These are phyloP conservation scores for Oscarella lobularis DNA, from an alignment of 37 sponge, comb jelly and placozoan species.

Conservation along the genomic window DNA sequence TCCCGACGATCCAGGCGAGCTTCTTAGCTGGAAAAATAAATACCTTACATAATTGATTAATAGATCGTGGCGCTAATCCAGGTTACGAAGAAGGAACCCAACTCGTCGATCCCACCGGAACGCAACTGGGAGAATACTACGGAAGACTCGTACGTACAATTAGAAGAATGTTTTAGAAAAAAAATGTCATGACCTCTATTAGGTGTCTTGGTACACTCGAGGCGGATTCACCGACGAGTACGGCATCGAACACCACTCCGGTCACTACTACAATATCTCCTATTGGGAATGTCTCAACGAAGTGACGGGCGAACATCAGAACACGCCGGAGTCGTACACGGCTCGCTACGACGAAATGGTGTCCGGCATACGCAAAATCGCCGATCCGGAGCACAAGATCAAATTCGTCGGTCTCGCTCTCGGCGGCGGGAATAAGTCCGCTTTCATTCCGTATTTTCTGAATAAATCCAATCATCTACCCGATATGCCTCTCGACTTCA, in stretches of 20 bases:
- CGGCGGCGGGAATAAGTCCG: not conserved
- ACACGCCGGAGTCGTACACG: constrained; percentile 4
- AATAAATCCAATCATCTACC: constrained; percentile 1
- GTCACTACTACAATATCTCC: not conserved
- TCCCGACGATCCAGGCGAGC: constrained; percentile 2
- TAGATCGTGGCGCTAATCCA: not conserved
- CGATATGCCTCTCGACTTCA: not conserved
- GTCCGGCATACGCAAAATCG: not conserved
- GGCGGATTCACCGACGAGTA: constrained; percentile 6
- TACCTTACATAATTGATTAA: not conserved
- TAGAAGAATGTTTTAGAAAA: too few relatives aligned
- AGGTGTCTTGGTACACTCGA: not conserved
- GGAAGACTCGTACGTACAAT: constrained; percentile 7
- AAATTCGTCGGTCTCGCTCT: constrained; percentile 1
- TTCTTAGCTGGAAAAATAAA: not conserved
- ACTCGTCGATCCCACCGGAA: not conserved
- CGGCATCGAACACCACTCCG: not conserved
- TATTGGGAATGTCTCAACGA: constrained; percentile 12
- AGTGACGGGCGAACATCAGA: not conserved
- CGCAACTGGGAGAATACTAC: constrained; percentile 4
- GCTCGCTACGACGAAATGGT: not conserved
- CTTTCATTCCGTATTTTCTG: not conserved
- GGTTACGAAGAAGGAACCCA: not conserved
- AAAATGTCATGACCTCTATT: not conserved
- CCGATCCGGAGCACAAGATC: constrained; percentile 6